phyloP scores from a whole-genome alignment of 2,113 vertebrate species.

The Pachycephala philippinensis region DNA sequence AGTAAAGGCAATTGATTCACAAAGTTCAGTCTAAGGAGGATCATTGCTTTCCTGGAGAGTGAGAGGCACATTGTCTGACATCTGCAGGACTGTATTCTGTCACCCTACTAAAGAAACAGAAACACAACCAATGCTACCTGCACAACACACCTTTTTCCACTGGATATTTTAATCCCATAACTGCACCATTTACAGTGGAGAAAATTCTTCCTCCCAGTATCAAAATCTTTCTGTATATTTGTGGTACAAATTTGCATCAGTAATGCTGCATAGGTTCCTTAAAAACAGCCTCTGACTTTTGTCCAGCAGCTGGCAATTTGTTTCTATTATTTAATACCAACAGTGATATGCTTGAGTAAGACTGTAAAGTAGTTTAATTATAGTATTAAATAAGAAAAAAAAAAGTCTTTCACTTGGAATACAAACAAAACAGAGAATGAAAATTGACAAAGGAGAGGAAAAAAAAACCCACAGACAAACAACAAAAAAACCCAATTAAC shows the following conservation, averaged over 20 bases:
- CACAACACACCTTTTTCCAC: background rate
- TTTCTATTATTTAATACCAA: conserved; percentile 37
- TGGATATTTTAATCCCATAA: background rate
- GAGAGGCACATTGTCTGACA: background rate
- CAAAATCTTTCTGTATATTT: background rate
- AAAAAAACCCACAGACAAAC: background rate
- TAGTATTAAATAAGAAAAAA: conserved; percentile 60
- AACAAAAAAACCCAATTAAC: conserved; percentile 29
- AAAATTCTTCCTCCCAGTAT: background rate
- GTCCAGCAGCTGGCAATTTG: conserved; percentile 14
- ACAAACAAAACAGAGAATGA: conserved; percentile 20
- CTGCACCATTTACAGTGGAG: background rate
- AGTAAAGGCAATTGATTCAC: background rate
- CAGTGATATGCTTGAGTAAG: conserved; percentile 26
- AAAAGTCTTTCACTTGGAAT: conserved; percentile 8
- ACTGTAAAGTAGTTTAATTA: conserved; percentile 54
- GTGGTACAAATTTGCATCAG: background rate
- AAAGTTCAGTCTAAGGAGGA: background rate
- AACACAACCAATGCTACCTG: fast-evolving
- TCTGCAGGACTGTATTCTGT: background rate
- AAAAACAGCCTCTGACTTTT: background rate
- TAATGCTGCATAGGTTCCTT: background rate
- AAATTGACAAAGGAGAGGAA: background rate
- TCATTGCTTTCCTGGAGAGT: background rate
- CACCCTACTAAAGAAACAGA: background rate